phyloP scores from a whole-genome alignment of 2,113 vertebrate genomes.

The Peromyscus californicus region DNA sequence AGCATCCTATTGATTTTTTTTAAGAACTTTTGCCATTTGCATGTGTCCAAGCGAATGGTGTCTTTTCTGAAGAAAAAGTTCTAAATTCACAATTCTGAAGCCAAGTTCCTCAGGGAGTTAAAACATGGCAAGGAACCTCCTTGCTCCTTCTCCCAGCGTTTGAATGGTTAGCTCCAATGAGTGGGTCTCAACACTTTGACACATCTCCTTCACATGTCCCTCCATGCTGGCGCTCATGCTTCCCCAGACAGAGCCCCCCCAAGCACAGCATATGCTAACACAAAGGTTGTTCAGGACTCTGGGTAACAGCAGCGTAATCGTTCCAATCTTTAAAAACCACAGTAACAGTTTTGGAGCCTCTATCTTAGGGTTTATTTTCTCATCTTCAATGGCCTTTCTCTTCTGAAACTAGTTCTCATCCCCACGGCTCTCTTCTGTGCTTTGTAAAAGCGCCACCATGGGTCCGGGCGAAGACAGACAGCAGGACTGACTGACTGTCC shows the following conservation, averaged over 20 bases:
- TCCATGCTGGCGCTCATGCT: conserved; percentile 30
- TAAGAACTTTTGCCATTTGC: background rate
- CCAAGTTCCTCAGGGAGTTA: background rate
- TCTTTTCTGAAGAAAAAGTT: conserved; percentile 41
- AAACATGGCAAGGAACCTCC: background rate
- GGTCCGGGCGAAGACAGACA: conserved; percentile 47
- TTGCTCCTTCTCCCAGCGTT: background rate
- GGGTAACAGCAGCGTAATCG: conserved; percentile 5
- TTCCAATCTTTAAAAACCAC: conserved; percentile 55
- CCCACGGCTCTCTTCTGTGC: conserved; percentile 11
- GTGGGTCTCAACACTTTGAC: background rate
- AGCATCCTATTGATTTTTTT: background rate
- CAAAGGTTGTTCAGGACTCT: background rate
- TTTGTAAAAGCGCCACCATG: background rate
- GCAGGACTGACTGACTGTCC: background rate
- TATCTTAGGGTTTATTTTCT: conserved; percentile 58
- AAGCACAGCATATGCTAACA: background rate
- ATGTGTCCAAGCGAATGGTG: background rate
- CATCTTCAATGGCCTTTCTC: background rate
- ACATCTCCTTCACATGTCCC: background rate
- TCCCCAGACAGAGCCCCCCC: background rate
- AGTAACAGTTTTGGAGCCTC: conserved; percentile 48
- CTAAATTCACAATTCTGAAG: background rate
- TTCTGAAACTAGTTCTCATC: conserved; percentile 59
- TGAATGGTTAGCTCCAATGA: background rate